Evolutionary conservation across 1,140 invertebrate genomes (phyloP).

Genomic region (Ceratina australensis): DNA sequence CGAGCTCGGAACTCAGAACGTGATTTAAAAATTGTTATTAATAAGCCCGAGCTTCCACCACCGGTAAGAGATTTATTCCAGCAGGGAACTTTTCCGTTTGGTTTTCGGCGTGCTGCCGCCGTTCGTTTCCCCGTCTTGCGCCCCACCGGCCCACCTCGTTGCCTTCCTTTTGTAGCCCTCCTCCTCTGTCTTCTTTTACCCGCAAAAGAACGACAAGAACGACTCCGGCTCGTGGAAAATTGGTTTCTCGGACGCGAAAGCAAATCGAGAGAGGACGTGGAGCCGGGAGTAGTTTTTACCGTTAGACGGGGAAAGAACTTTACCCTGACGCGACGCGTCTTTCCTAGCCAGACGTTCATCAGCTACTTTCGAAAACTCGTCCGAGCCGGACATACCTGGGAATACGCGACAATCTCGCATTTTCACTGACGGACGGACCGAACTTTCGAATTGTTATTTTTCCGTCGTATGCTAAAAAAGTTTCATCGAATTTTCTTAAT

Average conservation of each 20-base stretch:
- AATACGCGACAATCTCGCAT: slow-evolving; percentile 30
- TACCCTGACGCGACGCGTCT: slow-evolving; percentile 26
- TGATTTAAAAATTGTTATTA: not conserved
- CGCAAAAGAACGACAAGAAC: slow-evolving; percentile 44
- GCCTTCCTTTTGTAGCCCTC: slow-evolving; percentile 31
- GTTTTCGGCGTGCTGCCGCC: slow-evolving; percentile 15
- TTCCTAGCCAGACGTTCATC: slow-evolving; percentile 51
- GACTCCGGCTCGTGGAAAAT: slow-evolving; percentile 56
- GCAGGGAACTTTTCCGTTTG: slow-evolving; percentile 10
- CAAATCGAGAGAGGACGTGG: slow-evolving; percentile 56
- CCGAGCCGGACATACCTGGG: slow-evolving; percentile 27
- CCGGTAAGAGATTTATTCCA: not conserved
- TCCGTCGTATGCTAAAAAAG: not conserved
- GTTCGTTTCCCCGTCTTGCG: slow-evolving; percentile 12
- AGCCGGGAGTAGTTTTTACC: slow-evolving; percentile 48
- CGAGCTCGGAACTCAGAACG: not conserved
- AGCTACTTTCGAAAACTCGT: slow-evolving; percentile 34
- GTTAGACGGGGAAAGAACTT: slow-evolving; percentile 20
- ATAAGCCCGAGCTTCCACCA: not conserved
- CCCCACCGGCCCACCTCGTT: slow-evolving; percentile 30
- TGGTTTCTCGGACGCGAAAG: slow-evolving; percentile 60
- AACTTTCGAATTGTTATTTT: no score
- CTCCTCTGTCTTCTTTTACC: slow-evolving; percentile 3
- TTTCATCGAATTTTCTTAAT: not conserved
- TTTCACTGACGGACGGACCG: not conserved